These are phyloP conservation scores for Leptoclinus maculatus DNA, from an alignment of 2,797 vertebrate species.

Conservation along the genomic window DNA sequence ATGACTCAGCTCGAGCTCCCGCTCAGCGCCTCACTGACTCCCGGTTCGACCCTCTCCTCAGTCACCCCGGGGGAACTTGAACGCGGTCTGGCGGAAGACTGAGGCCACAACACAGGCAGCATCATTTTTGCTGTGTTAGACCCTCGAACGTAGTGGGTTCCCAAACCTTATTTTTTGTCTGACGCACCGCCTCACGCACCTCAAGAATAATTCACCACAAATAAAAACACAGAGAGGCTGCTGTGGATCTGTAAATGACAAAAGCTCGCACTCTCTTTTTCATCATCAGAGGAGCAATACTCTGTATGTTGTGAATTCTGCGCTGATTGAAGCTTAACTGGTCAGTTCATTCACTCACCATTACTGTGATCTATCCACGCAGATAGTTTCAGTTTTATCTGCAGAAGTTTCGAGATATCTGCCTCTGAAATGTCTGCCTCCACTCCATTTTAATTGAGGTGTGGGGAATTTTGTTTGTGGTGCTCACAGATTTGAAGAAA, in stretches of 20 bases:
- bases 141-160: neutral
- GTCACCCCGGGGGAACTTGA: conserved; percentile 46
- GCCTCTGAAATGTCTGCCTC: neutral
- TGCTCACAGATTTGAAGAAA: conserved; percentile 6
- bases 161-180: neutral
- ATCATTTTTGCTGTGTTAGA: conserved; percentile 26
- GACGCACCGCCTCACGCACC: neutral
- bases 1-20: conserved; percentile 65
- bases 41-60: conserved; percentile 42
- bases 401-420: conserved; percentile 7
- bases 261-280: neutral
- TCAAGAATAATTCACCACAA: conserved; percentile 6
- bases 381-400: conserved; percentile 8
- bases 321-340: neutral
- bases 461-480: neutral
- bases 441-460: neutral
- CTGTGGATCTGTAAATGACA: neutral
- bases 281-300: neutral
- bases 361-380: neutral
- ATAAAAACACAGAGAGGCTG: conserved; percentile 2
- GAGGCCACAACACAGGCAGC: conserved; percentile 31
- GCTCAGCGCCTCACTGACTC: conserved; percentile 54
- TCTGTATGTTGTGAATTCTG: neutral
- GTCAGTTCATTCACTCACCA: neutral
- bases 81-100: conserved; percentile 27